A percentile compares a stretch with the other conserved stretches of the same genome.
Evolutionary conservation across 1,140 invertebrate genomes (phyloP).

Genomic region (Drosophila orena): DNA sequence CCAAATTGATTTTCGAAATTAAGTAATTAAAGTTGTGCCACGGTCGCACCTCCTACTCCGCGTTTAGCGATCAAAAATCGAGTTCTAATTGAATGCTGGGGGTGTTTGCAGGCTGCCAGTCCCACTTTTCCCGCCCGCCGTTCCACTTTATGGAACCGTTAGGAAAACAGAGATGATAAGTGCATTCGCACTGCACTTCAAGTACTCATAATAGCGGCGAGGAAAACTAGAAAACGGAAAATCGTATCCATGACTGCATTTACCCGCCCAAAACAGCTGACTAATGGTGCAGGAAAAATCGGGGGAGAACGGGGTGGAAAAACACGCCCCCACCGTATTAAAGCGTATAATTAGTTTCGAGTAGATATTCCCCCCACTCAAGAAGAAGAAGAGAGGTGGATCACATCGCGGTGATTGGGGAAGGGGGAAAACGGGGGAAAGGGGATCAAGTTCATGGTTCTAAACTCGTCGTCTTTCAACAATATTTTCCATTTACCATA

Average conservation of each 20-base stretch:
- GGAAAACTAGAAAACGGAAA: slow-evolving; percentile 25
- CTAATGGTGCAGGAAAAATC: slow-evolving; percentile 27
- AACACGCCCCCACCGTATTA: slow-evolving; percentile 20
- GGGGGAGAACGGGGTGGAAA: slow-evolving; percentile 17
- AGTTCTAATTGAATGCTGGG: slow-evolving; percentile 32
- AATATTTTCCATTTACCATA: slow-evolving; percentile 9
- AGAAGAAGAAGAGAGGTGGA: background rate
- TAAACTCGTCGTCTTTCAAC: background rate
- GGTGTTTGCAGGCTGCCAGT: slow-evolving; percentile 6
- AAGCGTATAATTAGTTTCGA: slow-evolving; percentile 45
- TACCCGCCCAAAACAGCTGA: slow-evolving; percentile 42
- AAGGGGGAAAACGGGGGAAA: too few species aligned
- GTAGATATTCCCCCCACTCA: slow-evolving; percentile 12
- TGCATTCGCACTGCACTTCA: slow-evolving; percentile 24
- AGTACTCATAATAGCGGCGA: slow-evolving; percentile 5
- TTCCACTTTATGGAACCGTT: slow-evolving; percentile 17
- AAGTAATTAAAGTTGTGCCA: slow-evolving; percentile 33
- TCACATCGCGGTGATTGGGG: too few species aligned
- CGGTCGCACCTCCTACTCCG: slow-evolving; percentile 8
- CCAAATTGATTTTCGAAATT: slow-evolving; percentile 28
- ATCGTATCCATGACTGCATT: slow-evolving; percentile 48
- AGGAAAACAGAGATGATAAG: slow-evolving; percentile 38
- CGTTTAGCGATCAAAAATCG: slow-evolving; percentile 27
- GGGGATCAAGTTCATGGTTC: slow-evolving; percentile 30
- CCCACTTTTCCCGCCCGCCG: slow-evolving; percentile 12